Evolutionary conservation across 2,888 invertebrate species (phyloP), one percentile per base, ranked within the genome.

Genomic region (Oligia fasciuncula): DNA sequence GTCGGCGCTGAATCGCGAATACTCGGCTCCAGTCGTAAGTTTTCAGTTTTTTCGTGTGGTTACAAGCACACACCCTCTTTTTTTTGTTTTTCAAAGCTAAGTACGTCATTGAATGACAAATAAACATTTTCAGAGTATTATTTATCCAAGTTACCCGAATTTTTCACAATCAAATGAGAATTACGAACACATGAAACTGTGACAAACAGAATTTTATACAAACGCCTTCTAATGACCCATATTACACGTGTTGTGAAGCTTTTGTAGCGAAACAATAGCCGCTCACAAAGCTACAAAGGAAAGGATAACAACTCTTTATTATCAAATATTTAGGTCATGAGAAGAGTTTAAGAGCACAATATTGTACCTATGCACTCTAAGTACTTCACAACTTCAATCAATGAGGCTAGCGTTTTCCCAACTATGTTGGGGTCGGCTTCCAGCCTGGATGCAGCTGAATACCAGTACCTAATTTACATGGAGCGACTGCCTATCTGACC

Each of bases 261-360:
- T 86, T 83, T 85, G 73, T 86, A 43, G 17, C 43, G 63, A 78
- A 89, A 86, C 80, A 85, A 87, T 77, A 71, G 80, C 35, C 62
- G 70, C 77, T 81, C 13, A 69, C 81, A 79, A 77, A 81, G 80
- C 23, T 29, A 85, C 76, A 83, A 83, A 75, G 76, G 85, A 46
- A 79, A 73, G 80, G 83, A 83, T 73, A 85, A 87, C 83, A 83
- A 79, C 83, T 86, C 84, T 90, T 90, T 87, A 90, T 88, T 89
- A 89, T 87, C 79, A 91, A 90, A 88, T 84, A 90, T 89, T 85
- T 88, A 89, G 75, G 85, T 70, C 79, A 87, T 68, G 72, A 85
- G 77, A 86, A 79, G 83, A 86, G 79, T 67, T 81, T 66, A 70
- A 71, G 68, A 60, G 5, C 6, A 77, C 17, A 72, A 76, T 73